Evolutionary conservation across 1,140 invertebrate genomes (phyloP), one percentile per base, ranked within the genome.

Genomic region (Aphelenchoides fujianensis): DNA sequence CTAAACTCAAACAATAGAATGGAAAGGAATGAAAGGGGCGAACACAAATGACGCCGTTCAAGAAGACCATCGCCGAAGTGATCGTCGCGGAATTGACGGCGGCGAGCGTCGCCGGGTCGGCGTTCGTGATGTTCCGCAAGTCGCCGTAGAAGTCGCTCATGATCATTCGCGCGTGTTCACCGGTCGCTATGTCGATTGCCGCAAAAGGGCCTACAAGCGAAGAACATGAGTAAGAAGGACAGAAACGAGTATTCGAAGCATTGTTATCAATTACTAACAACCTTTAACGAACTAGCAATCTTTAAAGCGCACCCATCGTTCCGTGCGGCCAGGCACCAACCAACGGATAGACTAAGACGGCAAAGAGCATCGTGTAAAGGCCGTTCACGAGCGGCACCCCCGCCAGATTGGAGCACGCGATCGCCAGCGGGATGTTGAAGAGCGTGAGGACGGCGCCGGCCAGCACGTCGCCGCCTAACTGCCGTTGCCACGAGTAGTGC

Each of bases 321-420:
- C 55, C 55, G 55, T 59, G 55, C 28, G 55, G 5, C 55, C 55
- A 59, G 5, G 5, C 23, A 59, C 5, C 7, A 23, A 68, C 23
- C 5, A 68, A 3, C 27, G 19, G 16, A 27, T 69, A 27, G 32
- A 69, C 71, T 5, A 68, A 71, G 73, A 32, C 5, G 19, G 55
- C 55, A 16, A n/a, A 19, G 12, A 75, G 71, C 76, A 63, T 75
- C 63, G 1, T 77, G 76, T 1, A 75, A 74, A 53, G 74, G 54
- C 74, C 55, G 34, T 59, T 59, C 12, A 59, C 55, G 12, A 5
- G 5, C 5, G 55, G 55, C 28, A 59, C 55, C 34, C 55, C 55
- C 27, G 55, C 55, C 55, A 59, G 23, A 19, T 59, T 59, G 12
- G 55, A 59, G 34, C 55, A 59, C 5, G 55, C 55, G 34, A 59